phyloP scores from a whole-genome alignment of 2,113 vertebrate genomes.

The Choloepus hoffmanni region DNA sequence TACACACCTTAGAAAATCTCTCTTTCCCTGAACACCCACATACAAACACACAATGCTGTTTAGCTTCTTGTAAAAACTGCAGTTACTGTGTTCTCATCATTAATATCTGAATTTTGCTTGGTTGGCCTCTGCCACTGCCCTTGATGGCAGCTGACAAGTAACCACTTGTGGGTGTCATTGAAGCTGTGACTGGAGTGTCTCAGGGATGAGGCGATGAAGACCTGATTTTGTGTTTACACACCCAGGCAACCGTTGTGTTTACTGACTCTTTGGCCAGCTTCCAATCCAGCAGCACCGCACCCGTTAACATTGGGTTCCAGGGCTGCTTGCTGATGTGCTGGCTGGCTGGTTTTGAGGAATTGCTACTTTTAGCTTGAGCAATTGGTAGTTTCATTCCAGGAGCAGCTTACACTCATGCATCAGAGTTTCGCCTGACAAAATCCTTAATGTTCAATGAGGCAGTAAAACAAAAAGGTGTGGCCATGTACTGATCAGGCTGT shows the following conservation, averaged over 20 bases:
- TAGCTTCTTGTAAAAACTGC: background rate
- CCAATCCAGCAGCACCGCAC: slow-evolving; percentile 72
- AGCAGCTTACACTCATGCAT: slow-evolving; percentile 64
- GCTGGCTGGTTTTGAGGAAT: slow-evolving; percentile 69
- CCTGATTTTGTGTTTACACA: slow-evolving; percentile 69
- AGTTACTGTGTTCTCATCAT: background rate
- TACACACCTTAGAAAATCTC: background rate
- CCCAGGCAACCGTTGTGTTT: slow-evolving; percentile 69
- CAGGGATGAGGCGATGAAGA: slow-evolving; percentile 16
- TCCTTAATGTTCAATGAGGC: background rate
- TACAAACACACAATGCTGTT: background rate
- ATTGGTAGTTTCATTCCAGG: slow-evolving; percentile 75
- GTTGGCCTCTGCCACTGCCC: background rate
- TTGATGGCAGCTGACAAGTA: slow-evolving; percentile 65
- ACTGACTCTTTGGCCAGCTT: slow-evolving; percentile 67
- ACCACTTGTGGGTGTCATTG: slow-evolving; percentile 44
- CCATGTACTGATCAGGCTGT: background rate
- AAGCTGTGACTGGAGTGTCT: slow-evolving; percentile 49
- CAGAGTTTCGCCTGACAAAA: slow-evolving; percentile 73
- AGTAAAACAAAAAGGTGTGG: slow-evolving; percentile 46
- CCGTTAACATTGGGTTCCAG: background rate
- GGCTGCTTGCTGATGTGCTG: slow-evolving; percentile 26
- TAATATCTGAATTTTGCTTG: background rate
- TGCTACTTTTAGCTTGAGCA: slow-evolving; percentile 81
- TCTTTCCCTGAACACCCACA: slow-evolving; percentile 28